Conservation (phyloP, 30 jellyfish, hydroid and myxozoan species). For the Chironex yamaguchii region DNA sequence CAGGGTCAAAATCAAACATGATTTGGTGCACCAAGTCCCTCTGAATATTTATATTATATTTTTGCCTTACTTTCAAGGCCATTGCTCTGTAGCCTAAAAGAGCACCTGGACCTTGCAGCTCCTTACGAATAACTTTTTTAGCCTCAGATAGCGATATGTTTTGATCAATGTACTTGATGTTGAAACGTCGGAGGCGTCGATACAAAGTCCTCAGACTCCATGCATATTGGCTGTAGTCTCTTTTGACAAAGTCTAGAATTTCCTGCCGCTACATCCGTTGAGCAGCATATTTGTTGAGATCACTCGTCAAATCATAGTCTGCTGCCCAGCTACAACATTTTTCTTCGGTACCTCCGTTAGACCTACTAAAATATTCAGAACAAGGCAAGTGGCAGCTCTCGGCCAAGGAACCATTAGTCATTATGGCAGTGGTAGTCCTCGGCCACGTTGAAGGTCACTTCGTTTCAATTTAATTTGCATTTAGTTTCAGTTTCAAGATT, state of each 20-base stretch:
- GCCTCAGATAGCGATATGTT: slow-evolving; percentile 44
- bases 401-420: slow-evolving; percentile 3
- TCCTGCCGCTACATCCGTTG: slow-evolving; percentile 48
- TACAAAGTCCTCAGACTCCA: slow-evolving; percentile 80
- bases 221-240: slow-evolving; percentile 58
- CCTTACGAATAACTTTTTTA: slow-evolving; percentile 25
- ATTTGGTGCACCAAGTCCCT: slow-evolving; percentile 33
- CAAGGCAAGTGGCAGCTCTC: slow-evolving; percentile 33
- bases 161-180: slow-evolving; percentile 27
- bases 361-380: no score
- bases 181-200: slow-evolving; percentile 49
- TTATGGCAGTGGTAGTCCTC: slow-evolving; percentile 25
- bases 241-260: slow-evolving; percentile 53
- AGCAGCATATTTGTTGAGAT: slow-evolving; percentile 5
- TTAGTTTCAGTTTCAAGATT: no score
- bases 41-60: slow-evolving; percentile 33
- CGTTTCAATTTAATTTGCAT: neutral
- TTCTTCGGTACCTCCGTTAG: no score
- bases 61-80: slow-evolving; percentile 45
- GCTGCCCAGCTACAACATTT: slow-evolving; percentile 55
- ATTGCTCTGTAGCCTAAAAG: slow-evolving; percentile 65
- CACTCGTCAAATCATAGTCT: slow-evolving; percentile 38
- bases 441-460: neutral
- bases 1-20: slow-evolving; percentile 42
- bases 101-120: slow-evolving; percentile 72